Base-by-base conservation (phyloP, 2,797 vertebrate genomes). In the Cyclopterus lumpus region DNA sequence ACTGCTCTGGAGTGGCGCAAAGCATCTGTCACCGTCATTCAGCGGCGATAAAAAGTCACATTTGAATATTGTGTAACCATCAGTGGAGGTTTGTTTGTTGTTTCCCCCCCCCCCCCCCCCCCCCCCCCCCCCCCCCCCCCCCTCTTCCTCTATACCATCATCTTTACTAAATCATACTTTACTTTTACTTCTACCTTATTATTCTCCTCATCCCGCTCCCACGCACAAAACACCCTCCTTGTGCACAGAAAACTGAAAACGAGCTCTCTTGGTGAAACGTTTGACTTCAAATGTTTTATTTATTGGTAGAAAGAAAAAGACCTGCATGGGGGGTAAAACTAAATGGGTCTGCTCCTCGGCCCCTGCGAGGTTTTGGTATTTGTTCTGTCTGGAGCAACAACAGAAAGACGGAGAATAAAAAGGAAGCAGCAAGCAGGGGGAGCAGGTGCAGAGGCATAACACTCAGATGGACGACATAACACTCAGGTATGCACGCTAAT, bases 11-110 rank as follows among this genome's bases (percentile, higher is more conserved):
- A 83, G 83, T 80, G 88, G 82, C 92, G 83, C 91, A 77, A 86
- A 83, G 78, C 93, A 91, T 92, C 91, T 93, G 90, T 83, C 83
- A 85, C 64, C 51, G 66, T 85, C 81, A 74, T 65, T 85, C 71
- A 72, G 51, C 67, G 62, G 57, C 24, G 72, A 69, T 46, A 64
- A 80, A 71, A 77, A 77, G 51, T 79, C 79, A 60, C 51, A 73
- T 81, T 89, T 87, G 83, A 64, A 91, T 86, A 65, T 74, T 54
- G 69, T 83, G 75, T 90, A 88, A 88, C 91, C 79, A 72, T 71
- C 38, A 76, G 58, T 46, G 55, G 73, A 81, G 49, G 22, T 36
- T 73, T 75, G 7, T 64, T 62, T 51, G n/a, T 59, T 49, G n/a
- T 9, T 32, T 30, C 16, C 36, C 34, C 34, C 44, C 12, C 30